Evolutionary conservation across 1,140 invertebrate genomes (phyloP), one percentile per base, ranked within the genome.

Genomic region (Trypoxylus dichotomus): DNA sequence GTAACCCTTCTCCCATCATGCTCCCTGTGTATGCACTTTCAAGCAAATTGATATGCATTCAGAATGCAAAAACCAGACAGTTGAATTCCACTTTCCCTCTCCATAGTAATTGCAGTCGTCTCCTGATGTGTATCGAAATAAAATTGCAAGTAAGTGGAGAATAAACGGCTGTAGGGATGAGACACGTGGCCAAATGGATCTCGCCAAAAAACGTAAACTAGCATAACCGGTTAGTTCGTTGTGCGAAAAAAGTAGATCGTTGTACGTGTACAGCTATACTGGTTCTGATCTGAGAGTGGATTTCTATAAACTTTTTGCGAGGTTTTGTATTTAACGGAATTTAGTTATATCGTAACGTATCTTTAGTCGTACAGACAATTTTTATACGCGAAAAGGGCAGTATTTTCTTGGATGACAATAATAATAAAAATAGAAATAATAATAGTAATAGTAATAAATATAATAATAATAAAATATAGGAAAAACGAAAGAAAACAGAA

Each of bases 81-180:
- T 54, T 54, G 47, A 54, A 54, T 54, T 54, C 47, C 47, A 54
- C 47, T 54, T 54, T 54, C 47, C 47, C 47, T 54, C 47, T 54
- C 47, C n/a, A n/a, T n/a, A 3, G 19, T 19, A 19, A 54, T 54
- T 54, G 19, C 47, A n/a, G 47, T 54, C 19, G 47, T 6, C 47
- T 54, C 47, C 47, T 19, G 47, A 19, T 54, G 47, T 54, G 19
- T 54, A 54, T 54, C 47, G n/a, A 54, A 54, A 54, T 54, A 54
- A 54, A 54, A 54, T 54, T 54, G 47, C 47, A 54, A 54, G 47
- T 54, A 54, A 54, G 47, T 19, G 47, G 47, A 54, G 47, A 54
- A 54, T 19, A n/a, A 54, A 54, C 19, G 47, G 47, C 13, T 19
- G 47, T 6, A 54, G 15, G n/a, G 47, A 3, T 19, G 15, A 15